phyloP scores from a whole-genome alignment of 1,140 invertebrate genomes.

The Pectinophora gossypiella region DNA sequence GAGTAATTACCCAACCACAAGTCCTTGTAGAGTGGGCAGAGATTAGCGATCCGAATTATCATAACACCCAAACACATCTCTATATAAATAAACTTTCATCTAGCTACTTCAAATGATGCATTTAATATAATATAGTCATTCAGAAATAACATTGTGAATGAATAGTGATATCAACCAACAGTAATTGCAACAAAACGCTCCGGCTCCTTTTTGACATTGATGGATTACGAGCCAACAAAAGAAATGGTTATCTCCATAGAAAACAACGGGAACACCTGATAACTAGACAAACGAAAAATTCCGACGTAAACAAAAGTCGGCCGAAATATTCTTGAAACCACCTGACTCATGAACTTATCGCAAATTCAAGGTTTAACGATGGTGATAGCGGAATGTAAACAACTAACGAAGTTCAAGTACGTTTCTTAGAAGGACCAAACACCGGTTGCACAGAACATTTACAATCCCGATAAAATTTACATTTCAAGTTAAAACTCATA shows the following conservation, averaged over 20 bases:
- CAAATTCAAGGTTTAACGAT: conserved; percentile 24
- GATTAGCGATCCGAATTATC: too few species aligned
- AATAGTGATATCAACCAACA: too few species aligned
- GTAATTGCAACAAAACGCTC: too few species aligned
- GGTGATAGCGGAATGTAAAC: conserved; percentile 35
- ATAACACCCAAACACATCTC: too few species aligned
- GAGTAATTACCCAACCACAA: too few species aligned
- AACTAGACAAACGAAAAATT: neutral
- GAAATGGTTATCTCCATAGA: neutral
- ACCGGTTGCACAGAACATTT: conserved; percentile 25
- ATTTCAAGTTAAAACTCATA: conserved; percentile 54
- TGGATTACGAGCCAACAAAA: neutral
- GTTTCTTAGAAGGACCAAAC: conserved; percentile 2
- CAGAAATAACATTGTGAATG: too few species aligned
- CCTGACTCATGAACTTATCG: conserved; percentile 3
- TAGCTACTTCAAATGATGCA: too few species aligned
- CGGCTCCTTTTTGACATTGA: neutral
- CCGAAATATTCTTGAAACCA: neutral
- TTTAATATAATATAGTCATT: too few species aligned
- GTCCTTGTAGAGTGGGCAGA: too few species aligned
- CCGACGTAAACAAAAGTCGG: neutral
- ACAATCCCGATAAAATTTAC: conserved; percentile 48
- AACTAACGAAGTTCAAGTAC: conserved; percentile 44
- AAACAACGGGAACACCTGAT: neutral
- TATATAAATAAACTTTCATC: too few species aligned